Conservation (phyloP, 2,113 vertebrate species). For the Pelecanus crispus region DNA sequence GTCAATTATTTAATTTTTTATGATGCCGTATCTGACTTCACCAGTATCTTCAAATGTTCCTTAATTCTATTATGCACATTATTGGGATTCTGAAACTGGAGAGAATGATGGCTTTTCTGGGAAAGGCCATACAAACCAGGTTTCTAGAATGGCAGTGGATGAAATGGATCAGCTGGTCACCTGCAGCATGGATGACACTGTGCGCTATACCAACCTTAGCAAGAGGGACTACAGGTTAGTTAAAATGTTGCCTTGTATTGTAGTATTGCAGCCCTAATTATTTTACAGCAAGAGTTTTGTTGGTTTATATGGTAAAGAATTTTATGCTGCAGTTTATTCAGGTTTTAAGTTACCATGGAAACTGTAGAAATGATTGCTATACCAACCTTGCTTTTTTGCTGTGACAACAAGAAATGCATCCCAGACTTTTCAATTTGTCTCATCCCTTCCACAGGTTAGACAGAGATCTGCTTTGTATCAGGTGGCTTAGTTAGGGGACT, state of each 20-base stretch:
- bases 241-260: background rate
- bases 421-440: background rate
- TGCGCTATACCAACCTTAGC: conserved; percentile 82
- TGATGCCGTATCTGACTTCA: background rate
- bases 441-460: background rate
- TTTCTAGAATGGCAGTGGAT: conserved; percentile 82
- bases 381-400: background rate
- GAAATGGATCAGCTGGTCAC: conserved; percentile 81
- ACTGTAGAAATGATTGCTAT: background rate
- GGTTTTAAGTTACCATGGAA: conserved; percentile 22
- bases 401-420: background rate
- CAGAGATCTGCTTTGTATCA: background rate
- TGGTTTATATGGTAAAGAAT: background rate
- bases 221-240: conserved; percentile 89
- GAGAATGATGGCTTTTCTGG: conserved; percentile 86
- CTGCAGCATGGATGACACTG: conserved; percentile 96
- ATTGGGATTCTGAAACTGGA: conserved; percentile 90
- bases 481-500: background rate
- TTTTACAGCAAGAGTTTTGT: background rate
- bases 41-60: conserved; percentile 23
- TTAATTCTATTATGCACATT: conserved; percentile 83
- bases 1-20: background rate
- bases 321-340: background rate
- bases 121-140: conserved; percentile 93
- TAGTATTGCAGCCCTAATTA: background rate